Evolutionary conservation across 1,140 invertebrate species (phyloP), one percentile per base, ranked within the genome.

Genomic region (Centruroides sculpturatus): DNA sequence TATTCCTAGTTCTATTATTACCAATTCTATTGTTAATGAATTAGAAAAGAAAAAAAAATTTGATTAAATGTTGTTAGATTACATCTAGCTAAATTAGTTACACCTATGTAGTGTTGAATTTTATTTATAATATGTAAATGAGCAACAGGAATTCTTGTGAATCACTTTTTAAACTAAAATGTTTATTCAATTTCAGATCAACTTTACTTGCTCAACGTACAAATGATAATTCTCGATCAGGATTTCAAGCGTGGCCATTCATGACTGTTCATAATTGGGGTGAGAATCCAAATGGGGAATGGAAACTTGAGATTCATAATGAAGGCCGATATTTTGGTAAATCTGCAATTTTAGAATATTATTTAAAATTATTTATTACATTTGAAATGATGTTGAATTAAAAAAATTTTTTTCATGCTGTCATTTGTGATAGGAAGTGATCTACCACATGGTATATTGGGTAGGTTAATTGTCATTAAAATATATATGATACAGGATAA

Each of bases 291-390:
- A 78, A 86, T 64, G 95, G 93, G 10, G 80, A 81, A 61, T 99
- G 95, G 95, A 85, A 84, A 67, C 75, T 98, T 50, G 88, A 92
- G 76, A 87, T 98, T 48, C 85, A 92, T 73, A 96, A 98, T 73
- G 91, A 92, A 75, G 91, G 89, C 55, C 80, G 85, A 69, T 87
- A 83, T 69, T 80, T 86, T 75, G 87, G 87, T 92, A 79, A 41
- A 41, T 41, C 8, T 41, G 8, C 8, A 41, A 41, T 41, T 41
- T 41, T 41, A 6, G 41, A 41, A 0, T 41, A 41, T 41, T 6
- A 5, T 41, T 41, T 41, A 41, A 41, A 41, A 41, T 41, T 41
- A 8, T 8, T 41, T 41, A 41, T 41, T 6, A 41, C 5, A 41
- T 41, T 41, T 41, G 8, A 41, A 41, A 41, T 41, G 8, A 53